Base-by-base conservation (phyloP, 2,113 vertebrate genomes). In the Hydrochoerus hydrochaeris region DNA sequence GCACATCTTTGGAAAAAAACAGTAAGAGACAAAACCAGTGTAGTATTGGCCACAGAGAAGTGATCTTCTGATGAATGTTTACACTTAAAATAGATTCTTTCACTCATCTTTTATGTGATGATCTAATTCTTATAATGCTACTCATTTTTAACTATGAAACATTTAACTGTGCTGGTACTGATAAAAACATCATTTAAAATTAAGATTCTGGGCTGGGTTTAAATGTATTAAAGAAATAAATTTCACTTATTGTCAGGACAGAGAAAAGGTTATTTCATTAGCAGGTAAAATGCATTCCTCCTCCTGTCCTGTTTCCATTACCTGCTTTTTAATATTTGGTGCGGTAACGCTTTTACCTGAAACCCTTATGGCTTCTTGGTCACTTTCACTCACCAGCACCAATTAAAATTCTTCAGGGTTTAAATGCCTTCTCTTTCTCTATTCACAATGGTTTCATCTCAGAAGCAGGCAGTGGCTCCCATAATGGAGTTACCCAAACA, bases 401-500 rank as follows among this genome's bases (percentile, higher is more conserved):
- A 82, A 26, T 88, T 95, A 97, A 82, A 90, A 95, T 88, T 60
- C 81, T 95, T 73, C 58, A 57, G 14, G 17, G 71, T 71, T 87
- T 75, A 95, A 90, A 93, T 62, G 46, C 26, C 71, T 97, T 90
- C 94, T 97, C 77, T 90, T 94, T 92, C 54, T 87, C 80, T 73
- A 60, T 14, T n/a, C 88, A 75, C 35, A 62, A 67, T 60, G 58
- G 44, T 78, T 88, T 90, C 85, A 82, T 82, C 71, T 95, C 69
- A 62, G 84, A 93, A 94, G 49, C 80, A 97, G 41, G 26, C 38
- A 85, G 38, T 35, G 62, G 92, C 82, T 93, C 30, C 52, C 30
- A 26, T 62, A 94, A 91, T 78, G 92, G 35, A 85, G 67, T 95
- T 96, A 85, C 65, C 89, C 88, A 90, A 97, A 95, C 78, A 97